Evolutionary conservation across 2,797 vertebrate species (phyloP).

Genomic region (Tachyglossus aculeatus): DNA sequence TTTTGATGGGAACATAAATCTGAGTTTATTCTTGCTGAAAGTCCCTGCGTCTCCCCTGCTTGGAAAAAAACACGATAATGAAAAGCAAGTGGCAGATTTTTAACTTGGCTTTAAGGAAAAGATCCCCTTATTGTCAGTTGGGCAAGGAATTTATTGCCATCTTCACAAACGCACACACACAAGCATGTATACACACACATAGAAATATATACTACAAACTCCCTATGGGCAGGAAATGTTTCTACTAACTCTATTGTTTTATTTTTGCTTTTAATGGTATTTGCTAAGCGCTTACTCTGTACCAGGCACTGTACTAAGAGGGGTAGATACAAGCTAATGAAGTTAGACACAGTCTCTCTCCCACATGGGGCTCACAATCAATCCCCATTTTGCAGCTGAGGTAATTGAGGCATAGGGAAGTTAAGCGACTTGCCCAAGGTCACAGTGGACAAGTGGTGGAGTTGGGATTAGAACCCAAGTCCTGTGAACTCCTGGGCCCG

Average conservation of each 20-base stretch:
- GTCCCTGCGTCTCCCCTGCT: slow-evolving; percentile 32
- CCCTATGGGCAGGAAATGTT: no score
- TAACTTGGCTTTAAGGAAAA: slow-evolving; percentile 47
- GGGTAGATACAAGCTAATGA: not conserved
- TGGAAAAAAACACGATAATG: slow-evolving; percentile 18
- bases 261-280: no score
- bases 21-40: slow-evolving; percentile 50
- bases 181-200: no score
- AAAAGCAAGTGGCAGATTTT: slow-evolving; percentile 32
- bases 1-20: slow-evolving; percentile 51
- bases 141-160: slow-evolving; percentile 38
- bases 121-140: slow-evolving; percentile 23
- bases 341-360: not conserved
- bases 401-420: no score
- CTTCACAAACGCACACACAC: no score
- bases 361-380: not conserved
- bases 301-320: not conserved
- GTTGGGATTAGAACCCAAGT: no score
- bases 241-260: no score
- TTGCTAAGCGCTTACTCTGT: not conserved
- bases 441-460: no score
- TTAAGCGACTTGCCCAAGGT: no score
- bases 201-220: no score
- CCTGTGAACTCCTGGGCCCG: no score
- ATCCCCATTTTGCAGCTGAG: no score